Percentiles rank a stretch among this genome's conserved stretches.
Evolutionary conservation across 2,888 invertebrate species (phyloP).

Genomic region (Pherbina coryleti): DNA sequence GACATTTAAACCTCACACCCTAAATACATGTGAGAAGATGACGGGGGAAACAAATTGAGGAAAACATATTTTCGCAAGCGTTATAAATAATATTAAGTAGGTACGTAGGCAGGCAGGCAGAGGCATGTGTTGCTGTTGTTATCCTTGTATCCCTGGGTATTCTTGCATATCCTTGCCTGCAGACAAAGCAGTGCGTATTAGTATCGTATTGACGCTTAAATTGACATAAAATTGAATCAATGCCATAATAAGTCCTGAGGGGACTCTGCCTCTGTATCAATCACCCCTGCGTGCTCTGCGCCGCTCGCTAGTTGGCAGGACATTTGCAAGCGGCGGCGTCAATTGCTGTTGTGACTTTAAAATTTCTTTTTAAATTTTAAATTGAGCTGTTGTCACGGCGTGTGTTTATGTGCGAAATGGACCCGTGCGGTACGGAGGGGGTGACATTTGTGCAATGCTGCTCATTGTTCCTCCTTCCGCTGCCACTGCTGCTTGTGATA

Average conservation of each 20-base stretch:
- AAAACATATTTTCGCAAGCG: conserved; percentile 48
- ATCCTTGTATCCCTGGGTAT: background rate
- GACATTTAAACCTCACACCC: background rate
- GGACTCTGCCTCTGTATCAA: conserved; percentile 45
- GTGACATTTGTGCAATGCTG: background rate
- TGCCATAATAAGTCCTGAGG: conserved; percentile 69
- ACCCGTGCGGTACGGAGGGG: background rate
- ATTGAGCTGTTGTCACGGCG: conserved; percentile 57
- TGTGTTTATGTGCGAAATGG: conserved; percentile 6
- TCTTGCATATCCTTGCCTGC: conserved; percentile 4
- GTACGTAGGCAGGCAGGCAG: conserved; percentile 23
- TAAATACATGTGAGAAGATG: background rate
- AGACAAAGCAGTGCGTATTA: conserved; percentile 53
- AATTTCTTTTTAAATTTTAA: conserved; percentile 54
- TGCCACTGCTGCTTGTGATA: background rate
- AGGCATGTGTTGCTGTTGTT: conserved; percentile 27
- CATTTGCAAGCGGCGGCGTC: background rate
- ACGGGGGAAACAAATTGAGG: background rate
- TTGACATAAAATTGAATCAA: conserved; percentile 71
- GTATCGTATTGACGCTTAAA: conserved; percentile 70
- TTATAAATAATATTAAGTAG: conserved; percentile 64
- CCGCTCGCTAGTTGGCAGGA: conserved; percentile 11
- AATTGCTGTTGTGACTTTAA: conserved; percentile 56
- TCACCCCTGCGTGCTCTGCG: background rate
- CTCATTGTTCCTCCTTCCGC: background rate